phyloP scores from a whole-genome alignment of 1,140 invertebrate species.

The Neodiprion fabricii region DNA sequence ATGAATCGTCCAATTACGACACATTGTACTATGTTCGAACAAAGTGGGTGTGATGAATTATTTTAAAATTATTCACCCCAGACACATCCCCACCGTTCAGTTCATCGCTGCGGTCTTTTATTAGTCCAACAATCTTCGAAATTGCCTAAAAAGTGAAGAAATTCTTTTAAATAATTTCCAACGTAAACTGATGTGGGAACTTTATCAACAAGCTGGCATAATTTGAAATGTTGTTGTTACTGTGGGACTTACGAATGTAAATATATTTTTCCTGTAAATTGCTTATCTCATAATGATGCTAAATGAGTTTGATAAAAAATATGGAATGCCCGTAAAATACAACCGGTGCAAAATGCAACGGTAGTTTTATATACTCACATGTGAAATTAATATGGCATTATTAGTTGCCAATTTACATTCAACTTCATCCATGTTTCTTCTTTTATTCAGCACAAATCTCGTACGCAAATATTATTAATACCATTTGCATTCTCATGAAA shows the following conservation, averaged over 20 bases:
- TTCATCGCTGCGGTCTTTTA: constrained; percentile 33
- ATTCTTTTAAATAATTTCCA: not conserved
- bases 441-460: not conserved
- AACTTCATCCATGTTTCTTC: constrained; percentile 43
- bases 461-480: not conserved
- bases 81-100: constrained; percentile 17
- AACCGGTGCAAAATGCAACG: not conserved
- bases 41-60: not conserved
- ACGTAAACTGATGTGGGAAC: too few relatives aligned
- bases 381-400: constrained; percentile 47
- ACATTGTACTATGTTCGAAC: not conserved
- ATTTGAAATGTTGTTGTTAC: too few relatives aligned
- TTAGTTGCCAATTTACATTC: constrained; percentile 45
- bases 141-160: constrained; percentile 35
- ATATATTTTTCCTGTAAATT: too few relatives aligned
- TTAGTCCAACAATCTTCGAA: constrained; percentile 42
- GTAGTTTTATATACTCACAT: constrained; percentile 39
- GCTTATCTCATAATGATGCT: too few relatives aligned
- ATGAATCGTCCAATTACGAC: too few relatives aligned
- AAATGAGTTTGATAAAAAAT: not conserved
- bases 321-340: not conserved
- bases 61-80: constrained; percentile 20
- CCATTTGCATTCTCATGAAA: too few relatives aligned
- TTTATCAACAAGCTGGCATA: too few relatives aligned
- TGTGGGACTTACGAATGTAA: too few relatives aligned